Conservation (phyloP, 2,797 vertebrate species). For the Acridotheres tristis region DNA sequence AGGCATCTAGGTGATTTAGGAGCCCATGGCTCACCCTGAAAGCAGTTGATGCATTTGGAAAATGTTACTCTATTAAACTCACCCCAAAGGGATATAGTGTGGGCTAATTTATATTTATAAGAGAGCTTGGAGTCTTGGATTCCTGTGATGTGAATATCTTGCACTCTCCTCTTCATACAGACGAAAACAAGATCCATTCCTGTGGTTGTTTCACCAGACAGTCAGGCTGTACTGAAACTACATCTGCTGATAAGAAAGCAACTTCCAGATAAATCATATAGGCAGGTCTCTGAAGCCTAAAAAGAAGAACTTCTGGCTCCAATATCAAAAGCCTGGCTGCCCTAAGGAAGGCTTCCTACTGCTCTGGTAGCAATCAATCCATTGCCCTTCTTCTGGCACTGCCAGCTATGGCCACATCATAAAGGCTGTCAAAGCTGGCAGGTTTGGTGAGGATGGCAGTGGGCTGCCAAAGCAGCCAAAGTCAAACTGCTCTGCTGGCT, state of each 20-base stretch:
- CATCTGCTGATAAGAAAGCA: constrained; percentile 56
- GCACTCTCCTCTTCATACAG: background rate
- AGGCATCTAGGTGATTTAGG: constrained; percentile 58
- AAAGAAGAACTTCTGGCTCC: constrained; percentile 25
- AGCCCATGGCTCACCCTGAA: constrained; percentile 20
- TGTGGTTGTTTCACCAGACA: constrained; percentile 52
- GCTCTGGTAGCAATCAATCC: background rate
- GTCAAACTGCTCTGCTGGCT: background rate
- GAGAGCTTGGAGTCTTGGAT: constrained; percentile 17
- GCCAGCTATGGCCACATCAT: background rate
- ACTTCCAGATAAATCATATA: constrained; percentile 43
- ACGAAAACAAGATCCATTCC: constrained; percentile 49
- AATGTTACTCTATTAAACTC: constrained; percentile 32
- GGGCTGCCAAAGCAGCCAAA: background rate
- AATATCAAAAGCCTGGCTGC: constrained; percentile 8
- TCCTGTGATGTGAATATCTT: constrained; percentile 26
- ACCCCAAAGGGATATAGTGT: background rate
- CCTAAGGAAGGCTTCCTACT: background rate
- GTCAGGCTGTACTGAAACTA: constrained; percentile 37
- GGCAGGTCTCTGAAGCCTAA: constrained; percentile 38
- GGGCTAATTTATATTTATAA: constrained; percentile 46
- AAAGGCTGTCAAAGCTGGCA: background rate
- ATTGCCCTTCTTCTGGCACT: background rate
- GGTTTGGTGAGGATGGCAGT: background rate
- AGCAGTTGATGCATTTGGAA: constrained; percentile 43